phyloP scores from a whole-genome alignment of 2,113 vertebrate genomes.

The Reinhardtius hippoglossoides region DNA sequence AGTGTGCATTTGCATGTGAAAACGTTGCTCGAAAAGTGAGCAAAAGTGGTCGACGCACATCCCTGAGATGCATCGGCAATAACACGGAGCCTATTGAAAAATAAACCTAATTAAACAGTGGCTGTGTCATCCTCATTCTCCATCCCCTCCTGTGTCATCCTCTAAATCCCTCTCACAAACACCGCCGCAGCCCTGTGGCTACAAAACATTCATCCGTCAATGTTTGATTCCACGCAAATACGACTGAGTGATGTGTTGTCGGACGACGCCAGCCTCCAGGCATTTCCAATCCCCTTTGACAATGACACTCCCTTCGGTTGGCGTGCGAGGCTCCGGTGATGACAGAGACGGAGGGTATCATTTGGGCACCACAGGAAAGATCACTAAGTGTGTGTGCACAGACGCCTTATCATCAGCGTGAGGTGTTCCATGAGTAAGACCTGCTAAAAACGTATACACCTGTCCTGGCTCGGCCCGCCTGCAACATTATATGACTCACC shows the following conservation, averaged over 20 bases:
- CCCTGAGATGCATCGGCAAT: conserved; percentile 59
- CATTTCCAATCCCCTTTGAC: conserved; percentile 59
- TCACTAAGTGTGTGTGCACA: conserved; percentile 43
- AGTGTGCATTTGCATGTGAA: conserved; percentile 63
- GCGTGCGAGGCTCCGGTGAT: conserved; percentile 52
- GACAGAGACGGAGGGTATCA: conserved; percentile 68
- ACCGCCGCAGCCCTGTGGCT: conserved; percentile 34
- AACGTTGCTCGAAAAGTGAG: conserved; percentile 33
- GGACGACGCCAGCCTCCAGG: conserved; percentile 61
- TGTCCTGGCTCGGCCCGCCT: conserved; percentile 25
- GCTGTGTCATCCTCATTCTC: conserved; percentile 31
- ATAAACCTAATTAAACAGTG: conserved; percentile 37
- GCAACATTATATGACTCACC: conserved; percentile 58
- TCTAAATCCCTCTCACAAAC: conserved; percentile 57
- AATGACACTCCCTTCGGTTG: conserved; percentile 39
- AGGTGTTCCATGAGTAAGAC: conserved; percentile 38
- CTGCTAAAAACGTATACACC: conserved; percentile 31
- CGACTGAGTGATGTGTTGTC: conserved; percentile 42
- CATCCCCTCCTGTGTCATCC: not conserved
- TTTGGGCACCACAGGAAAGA: conserved; percentile 65
- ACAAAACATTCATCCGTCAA: conserved; percentile 59
- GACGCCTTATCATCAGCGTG: conserved; percentile 66
- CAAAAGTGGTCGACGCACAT: conserved; percentile 28
- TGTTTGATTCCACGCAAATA: conserved; percentile 62
- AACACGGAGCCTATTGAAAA: conserved; percentile 38